Conservation (phyloP, 53 echinoderm and acorn worm genomes). For the Echinometra lucunter region DNA sequence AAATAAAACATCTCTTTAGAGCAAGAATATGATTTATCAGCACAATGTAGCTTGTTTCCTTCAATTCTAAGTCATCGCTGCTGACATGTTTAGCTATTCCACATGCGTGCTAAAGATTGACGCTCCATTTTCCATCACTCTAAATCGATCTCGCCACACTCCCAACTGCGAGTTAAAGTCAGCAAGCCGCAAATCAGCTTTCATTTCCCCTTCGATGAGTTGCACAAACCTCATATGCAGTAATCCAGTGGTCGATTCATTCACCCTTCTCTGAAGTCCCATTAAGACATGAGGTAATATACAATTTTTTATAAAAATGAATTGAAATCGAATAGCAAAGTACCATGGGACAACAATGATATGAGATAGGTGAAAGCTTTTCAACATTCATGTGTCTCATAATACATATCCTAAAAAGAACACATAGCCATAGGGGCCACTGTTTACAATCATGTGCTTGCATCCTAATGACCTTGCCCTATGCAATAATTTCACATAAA, state of each 20-base stretch:
- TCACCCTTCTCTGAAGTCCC: neutral
- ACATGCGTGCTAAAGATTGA: neutral
- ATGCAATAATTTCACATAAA: too few species aligned
- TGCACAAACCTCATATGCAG: constrained; percentile 4
- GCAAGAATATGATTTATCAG: neutral
- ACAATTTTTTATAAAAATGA: too few species aligned
- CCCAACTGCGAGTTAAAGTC: neutral
- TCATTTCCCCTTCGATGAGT: neutral
- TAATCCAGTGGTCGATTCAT: neutral
- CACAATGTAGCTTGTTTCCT: neutral
- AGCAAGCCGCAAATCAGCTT: neutral
- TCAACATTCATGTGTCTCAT: too few species aligned
- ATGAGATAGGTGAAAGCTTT: too few species aligned
- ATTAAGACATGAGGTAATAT: too few species aligned
- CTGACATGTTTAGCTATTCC: neutral
- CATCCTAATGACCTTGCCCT: too few species aligned
- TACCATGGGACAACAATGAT: too few species aligned
- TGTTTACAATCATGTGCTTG: too few species aligned
- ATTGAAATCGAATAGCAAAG: too few species aligned
- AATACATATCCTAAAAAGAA: too few species aligned
- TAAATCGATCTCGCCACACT: neutral
- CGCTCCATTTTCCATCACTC: constrained; percentile 1
- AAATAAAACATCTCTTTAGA: neutral
- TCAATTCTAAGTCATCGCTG: neutral
- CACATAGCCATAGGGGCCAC: too few species aligned